Percentiles rank a stretch among this genome's conserved stretches.
Evolutionary conservation across 2,113 vertebrate species (phyloP).

Genomic region (Physeter macrocephalus): DNA sequence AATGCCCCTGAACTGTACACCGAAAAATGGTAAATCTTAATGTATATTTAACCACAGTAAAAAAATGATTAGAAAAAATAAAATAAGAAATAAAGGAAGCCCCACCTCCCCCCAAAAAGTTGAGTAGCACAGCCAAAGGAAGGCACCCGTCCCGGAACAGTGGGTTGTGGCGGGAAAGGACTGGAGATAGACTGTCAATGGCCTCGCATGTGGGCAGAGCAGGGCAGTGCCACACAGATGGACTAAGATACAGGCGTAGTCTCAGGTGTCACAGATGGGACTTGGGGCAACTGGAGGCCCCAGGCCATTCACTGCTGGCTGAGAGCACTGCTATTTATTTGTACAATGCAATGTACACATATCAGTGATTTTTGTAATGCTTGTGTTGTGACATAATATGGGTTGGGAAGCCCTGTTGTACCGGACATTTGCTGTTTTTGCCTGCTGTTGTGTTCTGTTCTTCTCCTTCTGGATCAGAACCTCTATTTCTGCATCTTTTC

Average conservation of each 20-base stretch:
- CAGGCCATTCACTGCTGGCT: neutral
- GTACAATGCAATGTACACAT: accelerated
- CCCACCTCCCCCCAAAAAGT: neutral
- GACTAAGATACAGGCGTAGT: accelerated
- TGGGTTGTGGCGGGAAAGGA: accelerated
- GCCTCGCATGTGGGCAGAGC: neutral
- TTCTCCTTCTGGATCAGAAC: neutral
- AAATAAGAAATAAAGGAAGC: neutral
- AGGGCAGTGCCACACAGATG: neutral
- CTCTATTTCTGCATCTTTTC: neutral
- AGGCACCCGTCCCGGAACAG: accelerated
- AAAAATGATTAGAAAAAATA: too few relatives aligned
- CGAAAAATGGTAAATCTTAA: neutral
- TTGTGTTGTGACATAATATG: accelerated
- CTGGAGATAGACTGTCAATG: neutral
- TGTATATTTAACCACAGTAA: neutral
- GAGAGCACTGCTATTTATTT: too few relatives aligned
- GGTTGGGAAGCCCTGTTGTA: neutral
- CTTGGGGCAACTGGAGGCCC: neutral
- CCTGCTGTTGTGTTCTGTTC: neutral
- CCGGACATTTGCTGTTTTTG: accelerated
- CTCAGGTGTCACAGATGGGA: neutral
- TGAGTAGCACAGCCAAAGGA: neutral
- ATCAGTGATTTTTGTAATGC: neutral
- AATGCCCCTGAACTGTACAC: neutral